phyloP scores from a whole-genome alignment of 1,140 invertebrate species.

The Heliothis subflexa region DNA sequence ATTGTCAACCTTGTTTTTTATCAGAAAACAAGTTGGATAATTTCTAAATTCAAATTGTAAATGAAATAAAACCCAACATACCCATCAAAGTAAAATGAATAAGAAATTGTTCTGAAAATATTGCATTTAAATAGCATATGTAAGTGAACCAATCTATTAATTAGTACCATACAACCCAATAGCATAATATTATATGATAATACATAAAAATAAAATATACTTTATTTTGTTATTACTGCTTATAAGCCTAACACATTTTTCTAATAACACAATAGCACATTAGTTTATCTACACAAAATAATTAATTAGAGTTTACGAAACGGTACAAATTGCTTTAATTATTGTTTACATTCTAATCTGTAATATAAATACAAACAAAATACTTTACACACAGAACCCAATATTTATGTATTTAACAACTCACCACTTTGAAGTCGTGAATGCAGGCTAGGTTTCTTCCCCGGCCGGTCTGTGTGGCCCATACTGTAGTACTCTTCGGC shows the following conservation, averaged over 20 bases:
- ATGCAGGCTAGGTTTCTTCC: slow-evolving; percentile 94
- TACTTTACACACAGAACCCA: slow-evolving; percentile 20
- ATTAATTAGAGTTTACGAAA: not conserved
- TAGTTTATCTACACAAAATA: not conserved
- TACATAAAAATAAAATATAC: not conserved
- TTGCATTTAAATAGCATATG: no score
- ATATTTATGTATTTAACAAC: slow-evolving; percentile 22
- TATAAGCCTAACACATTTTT: no score
- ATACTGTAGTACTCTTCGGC: slow-evolving; percentile 90
- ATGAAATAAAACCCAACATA: not conserved
- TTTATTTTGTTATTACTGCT: no score
- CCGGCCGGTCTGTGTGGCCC: slow-evolving; percentile 87
- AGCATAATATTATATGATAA: not conserved
- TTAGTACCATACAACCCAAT: slow-evolving; percentile 20
- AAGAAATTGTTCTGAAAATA: no score
- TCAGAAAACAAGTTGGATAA: not conserved
- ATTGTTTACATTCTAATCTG: slow-evolving; percentile 17
- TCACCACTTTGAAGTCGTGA: slow-evolving; percentile 94
- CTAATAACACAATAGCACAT: no score
- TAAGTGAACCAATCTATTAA: not conserved
- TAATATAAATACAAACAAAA: not conserved
- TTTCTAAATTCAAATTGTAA: slow-evolving; percentile 4
- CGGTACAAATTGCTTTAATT: not conserved
- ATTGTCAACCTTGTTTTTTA: no score
- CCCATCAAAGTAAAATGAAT: no score